Evolutionary conservation across 1,140 invertebrate genomes (phyloP), one percentile per base, ranked within the genome.

Genomic region (Pseudomyrmex sp.): DNA sequence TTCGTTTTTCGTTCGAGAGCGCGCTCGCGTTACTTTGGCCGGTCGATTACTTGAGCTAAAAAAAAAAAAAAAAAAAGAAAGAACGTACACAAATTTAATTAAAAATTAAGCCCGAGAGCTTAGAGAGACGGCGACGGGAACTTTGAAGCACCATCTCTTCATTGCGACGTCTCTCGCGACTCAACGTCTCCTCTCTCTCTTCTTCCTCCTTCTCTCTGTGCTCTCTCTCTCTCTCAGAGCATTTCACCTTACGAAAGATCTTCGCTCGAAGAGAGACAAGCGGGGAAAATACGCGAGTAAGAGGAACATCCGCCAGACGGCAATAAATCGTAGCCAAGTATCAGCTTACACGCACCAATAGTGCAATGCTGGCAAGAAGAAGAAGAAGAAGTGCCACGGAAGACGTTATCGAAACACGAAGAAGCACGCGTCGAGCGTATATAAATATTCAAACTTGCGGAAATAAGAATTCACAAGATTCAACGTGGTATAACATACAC

Each of bases 251-350:
- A 35, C 35, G 66, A 56, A 59, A 35, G 54, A 44, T 79, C 76
- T 46, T 65, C 15, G 20, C 20, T 48, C 66, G 18, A 9, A 73
- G 72, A 46, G 62, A 46, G 62, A 77, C 74, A 77, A 54, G 62
- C 48, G 12, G 52, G 82, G 82, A 83, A 83, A 83, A 83, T 77
- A 83, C 73, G 61, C 50, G 20, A 63, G 82, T 35, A 83, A 79
- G 82, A 77, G 82, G 44, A 83, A 83, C 82, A 62, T 83, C 23
- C 82, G 73, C 62, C 66, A 79, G 82, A 79, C 82, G 62, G 82
- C 62, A 83, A 83, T 83, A 83, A 83, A 83, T 83, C 82, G 82
- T 77, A 54, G 52, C 52, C 46, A 77, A 83, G 73, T 77, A 83
- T 77, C 82, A 74, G 73, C 54, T 77, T 83, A 83, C 73, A 75